Conservation (phyloP, 1,140 invertebrate species). For the Sycobia sp. region DNA sequence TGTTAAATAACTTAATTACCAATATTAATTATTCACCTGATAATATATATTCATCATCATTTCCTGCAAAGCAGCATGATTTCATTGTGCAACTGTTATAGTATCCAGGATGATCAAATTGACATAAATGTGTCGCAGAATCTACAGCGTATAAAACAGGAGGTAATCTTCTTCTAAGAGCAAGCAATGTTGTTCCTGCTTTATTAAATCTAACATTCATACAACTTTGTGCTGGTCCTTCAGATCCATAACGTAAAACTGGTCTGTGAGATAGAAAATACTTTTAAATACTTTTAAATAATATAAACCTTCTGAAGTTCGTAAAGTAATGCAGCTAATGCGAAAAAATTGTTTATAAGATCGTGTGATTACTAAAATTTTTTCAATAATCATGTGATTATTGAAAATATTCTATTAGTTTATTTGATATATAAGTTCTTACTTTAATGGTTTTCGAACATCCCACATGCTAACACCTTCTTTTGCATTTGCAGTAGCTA, state of each 20-base stretch:
- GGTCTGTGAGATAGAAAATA: constrained; percentile 60
- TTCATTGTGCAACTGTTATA: constrained; percentile 98
- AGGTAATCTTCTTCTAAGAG: constrained; percentile 79
- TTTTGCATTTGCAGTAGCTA: constrained; percentile 88
- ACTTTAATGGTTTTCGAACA: constrained; percentile 81
- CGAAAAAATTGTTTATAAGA: constrained; percentile 1
- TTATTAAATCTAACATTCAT: constrained; percentile 91
- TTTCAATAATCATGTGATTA: no score
- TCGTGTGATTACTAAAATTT: no score
- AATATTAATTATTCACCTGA: constrained; percentile 68
- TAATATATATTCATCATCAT: constrained; percentile 84
- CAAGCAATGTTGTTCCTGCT: constrained; percentile 79
- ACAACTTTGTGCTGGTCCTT: constrained; percentile 74
- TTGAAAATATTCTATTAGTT: no score
- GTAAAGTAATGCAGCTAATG: no score
- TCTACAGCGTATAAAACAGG: constrained; percentile 81
- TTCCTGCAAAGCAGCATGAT: constrained; percentile 92
- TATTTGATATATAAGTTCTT: constrained; percentile 53
- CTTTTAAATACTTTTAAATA: no score
- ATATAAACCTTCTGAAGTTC: no score
- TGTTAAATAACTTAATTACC: no score
- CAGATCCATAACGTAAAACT: constrained; percentile 73
- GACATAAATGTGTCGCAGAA: constrained; percentile 71
- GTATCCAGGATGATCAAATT: constrained; percentile 91
- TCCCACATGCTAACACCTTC: constrained; percentile 91